phyloP scores from a whole-genome alignment of 2,888 invertebrate species.

The Chydorus sphaericus region DNA sequence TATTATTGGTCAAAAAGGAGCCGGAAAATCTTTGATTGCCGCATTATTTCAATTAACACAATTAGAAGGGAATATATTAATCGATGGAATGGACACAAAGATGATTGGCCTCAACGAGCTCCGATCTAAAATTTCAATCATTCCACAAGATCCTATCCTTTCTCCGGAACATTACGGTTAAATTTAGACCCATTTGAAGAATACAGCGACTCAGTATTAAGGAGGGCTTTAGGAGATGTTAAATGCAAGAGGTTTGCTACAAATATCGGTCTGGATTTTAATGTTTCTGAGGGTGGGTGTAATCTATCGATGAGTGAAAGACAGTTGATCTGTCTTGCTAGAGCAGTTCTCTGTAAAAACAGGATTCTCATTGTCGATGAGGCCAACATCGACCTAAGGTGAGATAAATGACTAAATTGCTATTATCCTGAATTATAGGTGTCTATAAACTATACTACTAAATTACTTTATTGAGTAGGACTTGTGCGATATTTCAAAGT shows the following conservation, averaged over 20 bases:
- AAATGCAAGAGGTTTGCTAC: too few species aligned
- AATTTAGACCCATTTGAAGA: conserved; percentile 81
- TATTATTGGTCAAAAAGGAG: conserved; percentile 24
- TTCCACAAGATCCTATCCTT: conserved; percentile 80
- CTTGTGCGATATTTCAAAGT: conserved; percentile 67
- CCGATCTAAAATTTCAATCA: conserved; percentile 69
- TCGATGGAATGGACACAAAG: conserved; percentile 31
- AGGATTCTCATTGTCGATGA: conserved; percentile 77
- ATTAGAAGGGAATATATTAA: conserved; percentile 27
- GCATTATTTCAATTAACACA: conserved; percentile 33
- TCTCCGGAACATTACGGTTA: conserved; percentile 77
- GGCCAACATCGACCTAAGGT: conserved; percentile 83
- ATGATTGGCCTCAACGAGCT: conserved; percentile 46
- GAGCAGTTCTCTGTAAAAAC: conserved; percentile 71
- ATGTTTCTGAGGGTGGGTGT: conserved; percentile 47
- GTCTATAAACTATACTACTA: too few species aligned
- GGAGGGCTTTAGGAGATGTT: conserved; percentile 73
- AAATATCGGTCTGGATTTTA: conserved; percentile 25
- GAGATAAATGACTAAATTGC: conserved; percentile 49
- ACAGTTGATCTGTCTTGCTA: conserved; percentile 74
- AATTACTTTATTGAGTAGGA: too few species aligned
- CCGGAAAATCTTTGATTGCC: conserved; percentile 31
- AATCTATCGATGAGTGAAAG: conserved; percentile 83
- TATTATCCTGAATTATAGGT: background rate
- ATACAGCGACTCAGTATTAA: conserved; percentile 58